phyloP scores from a whole-genome alignment of 2,113 vertebrate genomes.

The Protobothrops flavoviridis region DNA sequence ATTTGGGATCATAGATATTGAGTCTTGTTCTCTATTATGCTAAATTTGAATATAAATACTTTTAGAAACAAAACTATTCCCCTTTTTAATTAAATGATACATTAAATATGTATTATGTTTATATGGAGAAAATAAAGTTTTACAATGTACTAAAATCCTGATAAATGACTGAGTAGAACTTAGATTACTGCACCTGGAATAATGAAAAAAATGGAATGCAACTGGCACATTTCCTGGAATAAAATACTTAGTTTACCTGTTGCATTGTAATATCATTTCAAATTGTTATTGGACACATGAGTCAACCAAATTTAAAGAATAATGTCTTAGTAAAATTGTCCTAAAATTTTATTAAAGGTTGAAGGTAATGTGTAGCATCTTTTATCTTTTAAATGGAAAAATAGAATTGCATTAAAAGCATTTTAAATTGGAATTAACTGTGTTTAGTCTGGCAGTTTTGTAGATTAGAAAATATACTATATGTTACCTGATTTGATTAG shows the following conservation, averaged over 20 bases:
- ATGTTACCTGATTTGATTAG: not conserved
- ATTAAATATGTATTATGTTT: not conserved
- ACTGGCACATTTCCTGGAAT: not conserved
- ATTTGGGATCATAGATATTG: not conserved
- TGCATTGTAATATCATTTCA: not conserved
- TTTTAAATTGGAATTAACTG: not conserved
- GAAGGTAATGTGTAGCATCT: no score
- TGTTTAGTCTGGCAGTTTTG: not conserved
- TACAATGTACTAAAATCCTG: conserved; percentile 54
- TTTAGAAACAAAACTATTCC: not conserved
- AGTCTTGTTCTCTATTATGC: not conserved
- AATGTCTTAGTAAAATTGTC: not conserved
- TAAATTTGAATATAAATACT: not conserved
- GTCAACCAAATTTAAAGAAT: not conserved
- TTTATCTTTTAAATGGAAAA: not conserved
- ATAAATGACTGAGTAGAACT: conserved; percentile 44
- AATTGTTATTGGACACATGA: not conserved
- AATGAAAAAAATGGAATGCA: conserved; percentile 53
- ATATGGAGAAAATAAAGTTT: not conserved
- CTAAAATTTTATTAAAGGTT: no score
- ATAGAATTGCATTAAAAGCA: not conserved
- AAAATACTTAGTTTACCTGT: not conserved
- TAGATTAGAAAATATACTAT: not conserved
- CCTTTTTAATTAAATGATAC: not conserved
- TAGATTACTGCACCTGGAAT: conserved; percentile 48